Evolutionary conservation across 2,888 invertebrate genomes (phyloP).

Genomic region (Campoletis raptor): DNA sequence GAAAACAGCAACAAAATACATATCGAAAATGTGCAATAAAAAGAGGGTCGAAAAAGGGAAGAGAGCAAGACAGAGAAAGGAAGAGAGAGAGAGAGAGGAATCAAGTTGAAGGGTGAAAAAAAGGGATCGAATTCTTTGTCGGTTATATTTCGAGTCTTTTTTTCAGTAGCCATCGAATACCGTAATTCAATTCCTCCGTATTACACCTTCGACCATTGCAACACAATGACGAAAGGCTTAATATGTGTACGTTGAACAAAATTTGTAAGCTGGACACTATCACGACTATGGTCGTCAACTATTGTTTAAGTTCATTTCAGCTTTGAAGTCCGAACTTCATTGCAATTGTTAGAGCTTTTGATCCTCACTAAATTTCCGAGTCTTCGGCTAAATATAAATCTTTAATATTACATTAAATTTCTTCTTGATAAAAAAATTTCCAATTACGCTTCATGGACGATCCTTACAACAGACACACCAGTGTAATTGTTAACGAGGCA

Average conservation of each 20-base stretch:
- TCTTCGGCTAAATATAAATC: not conserved
- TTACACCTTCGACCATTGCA: not conserved
- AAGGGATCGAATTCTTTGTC: constrained; percentile 79
- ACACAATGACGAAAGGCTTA: not conserved
- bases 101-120: constrained; percentile 49
- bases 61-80: constrained; percentile 22
- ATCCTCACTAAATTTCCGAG: not conserved
- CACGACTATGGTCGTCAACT: no score
- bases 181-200: not conserved
- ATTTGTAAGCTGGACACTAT: not conserved
- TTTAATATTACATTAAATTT: not conserved
- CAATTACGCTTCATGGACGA: not conserved
- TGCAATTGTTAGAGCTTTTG: not conserved
- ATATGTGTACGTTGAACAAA: not conserved
- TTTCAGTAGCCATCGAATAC: constrained; percentile 80
- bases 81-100: constrained; percentile 31
- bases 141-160: constrained; percentile 75
- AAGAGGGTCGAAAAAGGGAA: constrained; percentile 59
- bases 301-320: no score
- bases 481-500: not conserved
- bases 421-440: not conserved
- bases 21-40: constrained; percentile 67
- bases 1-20: constrained; percentile 72
- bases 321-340: not conserved
- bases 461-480: not conserved